Evolutionary conservation across 23 tunicate species (phyloP).

Genomic region (Oikopleura vanhoeffeni): DNA sequence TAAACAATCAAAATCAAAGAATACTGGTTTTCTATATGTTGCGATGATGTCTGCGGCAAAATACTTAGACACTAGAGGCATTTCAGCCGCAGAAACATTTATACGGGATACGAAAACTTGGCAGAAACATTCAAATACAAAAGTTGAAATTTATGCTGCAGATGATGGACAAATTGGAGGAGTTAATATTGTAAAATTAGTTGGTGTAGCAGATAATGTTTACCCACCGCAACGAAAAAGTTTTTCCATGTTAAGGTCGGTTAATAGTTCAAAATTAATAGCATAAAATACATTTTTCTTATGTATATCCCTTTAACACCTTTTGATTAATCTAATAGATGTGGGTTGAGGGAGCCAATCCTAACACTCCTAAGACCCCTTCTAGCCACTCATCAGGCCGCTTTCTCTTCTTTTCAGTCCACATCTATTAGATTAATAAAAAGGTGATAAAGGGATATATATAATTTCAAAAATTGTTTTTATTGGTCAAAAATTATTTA

Average conservation of each 20-base stretch:
- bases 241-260: background rate
- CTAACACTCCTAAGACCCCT: too few species aligned
- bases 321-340: too few species aligned
- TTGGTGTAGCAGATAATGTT: slow-evolving; percentile 3
- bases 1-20: background rate
- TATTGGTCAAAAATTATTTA: too few species aligned
- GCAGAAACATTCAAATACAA: background rate
- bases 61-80: slow-evolving; percentile 18
- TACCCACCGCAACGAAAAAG: slow-evolving; percentile 11
- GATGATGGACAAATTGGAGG: background rate
- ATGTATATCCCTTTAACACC: too few species aligned
- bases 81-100: slow-evolving; percentile 32
- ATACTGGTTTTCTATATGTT: background rate
- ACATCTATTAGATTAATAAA: too few species aligned
- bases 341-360: too few species aligned
- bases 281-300: too few species aligned
- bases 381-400: too few species aligned
- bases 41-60: slow-evolving; percentile 25
- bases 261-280: too few species aligned
- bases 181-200: background rate
- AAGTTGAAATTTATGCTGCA: background rate
- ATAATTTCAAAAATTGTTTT: too few species aligned
- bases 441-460: too few species aligned
- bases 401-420: too few species aligned
- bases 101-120: background rate